Evolutionary conservation across 2,797 vertebrate species (phyloP).

Genomic region (Geotrypetes seraphini): DNA sequence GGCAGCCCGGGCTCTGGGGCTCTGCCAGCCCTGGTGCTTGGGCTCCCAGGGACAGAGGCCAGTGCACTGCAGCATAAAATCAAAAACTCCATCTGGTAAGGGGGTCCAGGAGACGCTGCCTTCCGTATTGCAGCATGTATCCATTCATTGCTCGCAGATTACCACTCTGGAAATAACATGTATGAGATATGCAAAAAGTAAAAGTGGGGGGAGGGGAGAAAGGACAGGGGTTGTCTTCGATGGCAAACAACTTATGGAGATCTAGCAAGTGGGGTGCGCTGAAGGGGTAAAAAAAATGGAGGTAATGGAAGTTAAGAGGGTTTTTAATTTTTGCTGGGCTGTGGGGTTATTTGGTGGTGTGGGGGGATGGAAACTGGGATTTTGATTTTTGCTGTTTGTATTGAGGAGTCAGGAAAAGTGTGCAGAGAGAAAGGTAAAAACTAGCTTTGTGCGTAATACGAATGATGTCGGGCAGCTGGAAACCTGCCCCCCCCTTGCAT

Average conservation of each 20-base stretch:
- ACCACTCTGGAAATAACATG: too few relatives aligned
- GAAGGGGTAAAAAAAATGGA: too few relatives aligned
- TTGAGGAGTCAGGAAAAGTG: background rate
- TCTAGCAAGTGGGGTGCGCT: too few relatives aligned
- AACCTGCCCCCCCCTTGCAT: constrained; percentile 8
- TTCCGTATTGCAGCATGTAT: background rate
- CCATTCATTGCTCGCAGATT: too few relatives aligned
- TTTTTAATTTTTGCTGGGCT: too few relatives aligned
- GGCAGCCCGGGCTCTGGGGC: constrained; percentile 36
- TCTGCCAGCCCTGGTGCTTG: constrained; percentile 71
- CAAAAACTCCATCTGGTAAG: constrained; percentile 95
- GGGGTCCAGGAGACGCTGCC: constrained; percentile 16
- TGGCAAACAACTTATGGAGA: constrained; percentile 12
- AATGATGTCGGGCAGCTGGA: constrained; percentile 16
- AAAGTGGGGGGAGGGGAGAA: too few relatives aligned
- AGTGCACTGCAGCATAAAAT: constrained; percentile 85
- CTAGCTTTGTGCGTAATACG: constrained; percentile 17
- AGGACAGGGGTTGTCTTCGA: too few relatives aligned
- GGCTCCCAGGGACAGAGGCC: constrained; percentile 80
- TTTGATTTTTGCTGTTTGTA: constrained; percentile 27
- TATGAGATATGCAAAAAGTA: too few relatives aligned
- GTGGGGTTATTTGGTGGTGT: too few relatives aligned
- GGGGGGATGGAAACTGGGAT: constrained; percentile 2
- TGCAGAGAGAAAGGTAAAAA: constrained; percentile 9
- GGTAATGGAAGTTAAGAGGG: background rate